Percentiles rank a stretch among this genome's conserved stretches.
Conservation (phyloP, 2,113 vertebrate species). For the Sorex araneus region DNA sequence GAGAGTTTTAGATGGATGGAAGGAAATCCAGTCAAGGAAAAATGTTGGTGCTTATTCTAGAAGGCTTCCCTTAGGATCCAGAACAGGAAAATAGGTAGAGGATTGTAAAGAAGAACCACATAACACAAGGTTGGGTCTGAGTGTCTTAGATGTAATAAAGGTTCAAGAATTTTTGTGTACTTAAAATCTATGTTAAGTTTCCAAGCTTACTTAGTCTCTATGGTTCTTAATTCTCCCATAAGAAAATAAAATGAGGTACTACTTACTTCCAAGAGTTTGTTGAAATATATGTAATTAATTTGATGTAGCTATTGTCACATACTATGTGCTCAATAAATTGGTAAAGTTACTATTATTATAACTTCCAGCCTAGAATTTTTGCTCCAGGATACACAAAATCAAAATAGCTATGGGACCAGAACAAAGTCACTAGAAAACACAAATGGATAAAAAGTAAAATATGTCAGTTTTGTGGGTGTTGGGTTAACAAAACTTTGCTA, state of each 20-base stretch:
- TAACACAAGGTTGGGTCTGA: background rate
- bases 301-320: background rate
- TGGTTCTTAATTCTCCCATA: slow-evolving; percentile 12
- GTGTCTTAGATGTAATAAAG: too few species aligned
- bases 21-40: background rate
- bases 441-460: slow-evolving; percentile 8
- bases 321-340: background rate
- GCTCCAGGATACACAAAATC: background rate
- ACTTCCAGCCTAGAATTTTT: background rate
- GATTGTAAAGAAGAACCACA: background rate
- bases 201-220: background rate
- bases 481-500: background rate
- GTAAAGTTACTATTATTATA: background rate
- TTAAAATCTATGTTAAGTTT: background rate
- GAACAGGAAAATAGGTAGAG: background rate
- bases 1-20: background rate
- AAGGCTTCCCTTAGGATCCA: background rate
- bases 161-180: slow-evolving; percentile 8
- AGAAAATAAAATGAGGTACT: background rate
- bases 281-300: background rate
- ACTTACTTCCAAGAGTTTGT: background rate
- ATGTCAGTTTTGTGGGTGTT: background rate
- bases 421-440: background rate
- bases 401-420: background rate
- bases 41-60: background rate